These are phyloP conservation scores for Eulemur coronatus DNA, from an alignment of 2,797 vertebrate genomes.

Conservation along the genomic window DNA sequence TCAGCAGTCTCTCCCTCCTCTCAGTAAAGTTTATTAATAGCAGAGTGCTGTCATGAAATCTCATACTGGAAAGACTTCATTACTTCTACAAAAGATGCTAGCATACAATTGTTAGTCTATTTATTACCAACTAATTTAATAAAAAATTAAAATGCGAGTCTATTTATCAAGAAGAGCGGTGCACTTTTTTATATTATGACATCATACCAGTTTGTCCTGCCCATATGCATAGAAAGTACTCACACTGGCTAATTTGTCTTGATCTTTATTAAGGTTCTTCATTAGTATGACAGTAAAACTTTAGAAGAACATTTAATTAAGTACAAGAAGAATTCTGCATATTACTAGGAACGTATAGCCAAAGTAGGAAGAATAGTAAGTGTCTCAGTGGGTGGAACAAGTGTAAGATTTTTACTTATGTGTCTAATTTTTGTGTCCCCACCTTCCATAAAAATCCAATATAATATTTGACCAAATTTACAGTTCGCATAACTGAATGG, in stretches of 20 bases:
- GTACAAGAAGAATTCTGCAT: neutral
- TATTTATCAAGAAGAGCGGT: constrained; percentile 25
- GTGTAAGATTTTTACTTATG: neutral
- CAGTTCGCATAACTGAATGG: constrained; percentile 54
- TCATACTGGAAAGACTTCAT: constrained; percentile 74
- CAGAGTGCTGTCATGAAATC: constrained; percentile 71
- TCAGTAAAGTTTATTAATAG: constrained; percentile 78
- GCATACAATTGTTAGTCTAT: constrained; percentile 70
- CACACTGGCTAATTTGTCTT: neutral
- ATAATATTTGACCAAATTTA: constrained; percentile 36
- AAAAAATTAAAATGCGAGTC: constrained; percentile 68
- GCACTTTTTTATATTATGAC: constrained; percentile 53
- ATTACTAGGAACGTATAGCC: neutral
- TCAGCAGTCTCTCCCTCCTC: constrained; percentile 59
- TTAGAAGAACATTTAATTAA: constrained; percentile 13
- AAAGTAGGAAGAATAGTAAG: neutral
- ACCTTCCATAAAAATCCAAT: neutral
- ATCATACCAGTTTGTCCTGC: neutral
- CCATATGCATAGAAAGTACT: neutral
- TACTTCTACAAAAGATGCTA: constrained; percentile 78
- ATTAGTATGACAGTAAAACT: neutral
- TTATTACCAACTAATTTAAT: constrained; percentile 75
- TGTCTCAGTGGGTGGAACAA: neutral
- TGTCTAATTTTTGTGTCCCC: constrained; percentile 31
- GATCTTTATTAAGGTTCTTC: constrained; percentile 8